Evolutionary conservation across 2,888 invertebrate genomes (phyloP), one percentile per base, ranked within the genome.

Genomic region (Atethmia centrago): DNA sequence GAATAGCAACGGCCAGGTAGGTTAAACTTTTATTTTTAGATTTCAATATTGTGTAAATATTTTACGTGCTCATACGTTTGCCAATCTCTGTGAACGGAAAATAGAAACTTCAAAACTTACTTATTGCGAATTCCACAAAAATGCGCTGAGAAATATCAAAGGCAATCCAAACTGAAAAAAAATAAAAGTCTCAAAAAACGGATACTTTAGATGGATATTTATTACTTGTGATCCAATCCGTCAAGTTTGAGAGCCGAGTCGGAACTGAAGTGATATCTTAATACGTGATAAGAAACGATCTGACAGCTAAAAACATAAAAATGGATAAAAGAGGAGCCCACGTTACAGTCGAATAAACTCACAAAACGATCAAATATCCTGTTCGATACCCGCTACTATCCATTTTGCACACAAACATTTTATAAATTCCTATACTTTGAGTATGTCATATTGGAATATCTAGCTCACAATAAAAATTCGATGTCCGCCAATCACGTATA

Each of bases 401-500:
- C 61, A 68, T 79, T 76, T 70, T 59, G 45, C 74, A 80, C 49
- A 71, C 58, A 62, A 71, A 42, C 66, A 59, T 76, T 77, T 77
- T 73, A 82, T 72, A 79, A 68, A 84, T 77, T 71, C 61, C 68
- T 71, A 69, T 76, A 71, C 75, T 76, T 77, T 74, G 79, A 79
- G 71, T 62, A 71, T 84, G 77, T 71, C 76, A 82, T 81, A 73
- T 75, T 79, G 64, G 75, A 83, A 80, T 82, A 81, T 56, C 74
- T 73, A 80, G 77, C 61, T 74, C 72, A 83, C 83, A 86, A 90
- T 89, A 89, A 89, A 88, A 90, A 89, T 87, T 87, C 87, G 85
- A 89, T 86, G 85, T 85, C 79, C 83, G 74, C 89, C 89, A 91
- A 91, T 90, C 91, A 88, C 88, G 87, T 87, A 85, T 83, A 76